Percentiles rank a stretch among this genome's conserved stretches.
These are phyloP conservation scores for Sander vitreus DNA, from an alignment of 2,113 vertebrate genomes.

Conservation along the genomic window DNA sequence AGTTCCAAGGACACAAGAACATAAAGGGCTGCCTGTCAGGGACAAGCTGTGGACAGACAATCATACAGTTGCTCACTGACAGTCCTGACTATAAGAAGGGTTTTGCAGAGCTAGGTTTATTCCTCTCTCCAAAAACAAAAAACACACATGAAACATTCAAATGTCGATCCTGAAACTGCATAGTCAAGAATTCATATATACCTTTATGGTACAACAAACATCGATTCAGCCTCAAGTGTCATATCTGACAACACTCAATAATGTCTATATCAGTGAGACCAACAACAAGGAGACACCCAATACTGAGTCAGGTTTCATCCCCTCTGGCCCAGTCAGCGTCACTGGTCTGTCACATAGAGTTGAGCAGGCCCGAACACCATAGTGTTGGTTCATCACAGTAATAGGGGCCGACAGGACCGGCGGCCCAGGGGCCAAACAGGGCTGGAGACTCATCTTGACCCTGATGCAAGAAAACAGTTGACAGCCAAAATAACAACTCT, in stretches of 20 bases:
- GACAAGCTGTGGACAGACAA: constrained; percentile 1
- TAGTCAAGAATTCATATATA: constrained; percentile 23
- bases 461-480: constrained; percentile 59
- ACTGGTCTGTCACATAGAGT: constrained; percentile 37
- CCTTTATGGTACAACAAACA: constrained; percentile 41
- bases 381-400: constrained; percentile 59
- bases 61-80: not conserved
- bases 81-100: not conserved
- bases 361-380: constrained; percentile 27
- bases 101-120: not conserved
- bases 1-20: constrained; percentile 48
- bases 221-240: constrained; percentile 69
- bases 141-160: not conserved
- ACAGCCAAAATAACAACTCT: constrained; percentile 64
- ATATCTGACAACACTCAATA: constrained; percentile 68
- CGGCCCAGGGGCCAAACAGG: constrained; percentile 39
- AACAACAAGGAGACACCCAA: constrained; percentile 68
- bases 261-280: constrained; percentile 65
- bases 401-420: constrained; percentile 53
- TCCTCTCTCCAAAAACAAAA: not conserved
- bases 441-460: constrained; percentile 63
- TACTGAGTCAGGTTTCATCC: constrained; percentile 64
- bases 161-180: not conserved
- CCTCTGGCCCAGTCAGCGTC: constrained; percentile 58
- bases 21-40: not conserved